A percentile compares a stretch with the other conserved stretches of the same genome.
Evolutionary conservation across 2,797 vertebrate species (phyloP).

Genomic region (Pseudopleuronectes americanus): DNA sequence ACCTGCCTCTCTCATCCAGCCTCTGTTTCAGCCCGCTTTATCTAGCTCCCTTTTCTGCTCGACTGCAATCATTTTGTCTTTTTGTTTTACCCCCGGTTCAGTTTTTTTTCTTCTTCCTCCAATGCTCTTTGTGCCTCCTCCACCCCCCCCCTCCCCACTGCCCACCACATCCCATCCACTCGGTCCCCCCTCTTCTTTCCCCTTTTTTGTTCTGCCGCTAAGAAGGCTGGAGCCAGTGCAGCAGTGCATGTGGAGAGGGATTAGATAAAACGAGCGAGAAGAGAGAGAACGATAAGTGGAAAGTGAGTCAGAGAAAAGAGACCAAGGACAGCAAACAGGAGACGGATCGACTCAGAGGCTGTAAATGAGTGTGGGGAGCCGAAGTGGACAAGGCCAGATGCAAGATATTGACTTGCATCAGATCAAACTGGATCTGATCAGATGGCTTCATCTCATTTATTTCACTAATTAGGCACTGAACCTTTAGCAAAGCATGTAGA

Average conservation of each 20-base stretch:
- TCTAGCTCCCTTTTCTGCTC: conserved; percentile 31
- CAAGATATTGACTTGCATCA: conserved; percentile 21
- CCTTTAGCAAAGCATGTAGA: background rate
- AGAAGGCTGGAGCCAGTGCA: conserved; percentile 70
- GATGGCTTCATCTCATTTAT: conserved; percentile 4
- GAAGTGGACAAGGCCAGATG: conserved; percentile 43
- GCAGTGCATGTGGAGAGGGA: conserved; percentile 71
- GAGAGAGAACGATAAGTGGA: conserved; percentile 51
- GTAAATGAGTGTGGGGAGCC: conserved; percentile 55
- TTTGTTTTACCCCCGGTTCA: conserved; percentile 35
- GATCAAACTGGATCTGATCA: conserved; percentile 19
- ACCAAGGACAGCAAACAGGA: conserved; percentile 63
- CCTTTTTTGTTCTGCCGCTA: conserved; percentile 24
- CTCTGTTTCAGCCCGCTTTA: conserved; percentile 34
- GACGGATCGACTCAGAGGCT: conserved; percentile 59
- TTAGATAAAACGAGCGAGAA: conserved; percentile 60
- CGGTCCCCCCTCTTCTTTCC: conserved; percentile 10
- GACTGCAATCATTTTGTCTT: conserved; percentile 52
- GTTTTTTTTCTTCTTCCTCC: background rate
- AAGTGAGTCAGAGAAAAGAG: conserved; percentile 62
- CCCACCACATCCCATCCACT: conserved; percentile 12
- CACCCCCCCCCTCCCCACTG: background rate
- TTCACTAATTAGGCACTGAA: background rate
- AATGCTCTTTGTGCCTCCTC: background rate
- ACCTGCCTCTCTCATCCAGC: conserved; percentile 49